These are phyloP conservation scores for Mystacides longicornis DNA, from an alignment of 2,888 invertebrate genomes.

Conservation along the genomic window DNA sequence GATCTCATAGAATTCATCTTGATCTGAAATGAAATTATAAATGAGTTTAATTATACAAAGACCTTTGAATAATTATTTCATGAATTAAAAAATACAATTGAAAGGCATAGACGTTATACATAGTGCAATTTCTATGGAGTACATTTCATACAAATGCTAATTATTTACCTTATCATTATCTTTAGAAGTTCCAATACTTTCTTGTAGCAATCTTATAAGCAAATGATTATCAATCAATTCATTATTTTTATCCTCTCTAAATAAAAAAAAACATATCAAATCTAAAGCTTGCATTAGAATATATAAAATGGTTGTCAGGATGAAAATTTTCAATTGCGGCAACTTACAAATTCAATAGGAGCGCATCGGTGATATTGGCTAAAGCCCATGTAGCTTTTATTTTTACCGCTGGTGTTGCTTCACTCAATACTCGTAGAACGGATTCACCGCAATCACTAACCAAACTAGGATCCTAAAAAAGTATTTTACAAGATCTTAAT, in stretches of 20 bases:
- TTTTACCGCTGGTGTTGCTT: slow-evolving; percentile 60
- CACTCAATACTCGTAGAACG: slow-evolving; percentile 57
- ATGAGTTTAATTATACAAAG: background rate
- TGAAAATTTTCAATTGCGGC: background rate
- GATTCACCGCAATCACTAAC: slow-evolving; percentile 74
- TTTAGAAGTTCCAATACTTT: slow-evolving; percentile 55
- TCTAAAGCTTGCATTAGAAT: background rate
- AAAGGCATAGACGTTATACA: too few relatives aligned
- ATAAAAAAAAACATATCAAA: slow-evolving; percentile 10
- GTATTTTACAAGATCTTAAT: too few relatives aligned
- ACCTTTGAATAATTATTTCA: background rate
- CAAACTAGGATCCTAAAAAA: slow-evolving; percentile 51
- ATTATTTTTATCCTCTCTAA: slow-evolving; percentile 47
- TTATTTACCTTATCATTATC: slow-evolving; percentile 70
- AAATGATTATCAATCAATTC: slow-evolving; percentile 63
- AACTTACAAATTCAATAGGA: slow-evolving; percentile 61
- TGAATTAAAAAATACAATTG: too few relatives aligned
- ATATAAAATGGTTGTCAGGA: slow-evolving; percentile 9
- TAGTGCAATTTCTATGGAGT: too few relatives aligned
- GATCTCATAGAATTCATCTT: slow-evolving; percentile 74
- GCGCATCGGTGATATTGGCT: slow-evolving; percentile 76
- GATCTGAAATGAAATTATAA: slow-evolving; percentile 32
- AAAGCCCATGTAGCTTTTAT: slow-evolving; percentile 82
- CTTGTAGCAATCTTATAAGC: slow-evolving; percentile 59
- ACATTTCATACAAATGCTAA: background rate